Evolutionary conservation across 2,113 vertebrate genomes (phyloP).

Genomic region (Verasper variegatus): DNA sequence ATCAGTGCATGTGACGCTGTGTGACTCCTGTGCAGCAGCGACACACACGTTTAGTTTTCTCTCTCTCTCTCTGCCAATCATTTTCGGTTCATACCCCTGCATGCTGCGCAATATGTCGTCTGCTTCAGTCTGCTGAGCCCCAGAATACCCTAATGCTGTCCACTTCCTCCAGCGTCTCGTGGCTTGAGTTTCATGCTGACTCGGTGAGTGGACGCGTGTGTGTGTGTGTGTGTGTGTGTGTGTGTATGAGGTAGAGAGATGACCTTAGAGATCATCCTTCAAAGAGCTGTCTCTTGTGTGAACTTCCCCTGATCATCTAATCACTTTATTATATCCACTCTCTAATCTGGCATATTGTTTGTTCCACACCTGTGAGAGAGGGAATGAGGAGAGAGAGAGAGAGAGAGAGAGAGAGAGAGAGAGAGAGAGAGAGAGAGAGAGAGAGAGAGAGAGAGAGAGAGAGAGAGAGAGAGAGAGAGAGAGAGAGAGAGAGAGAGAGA

Average conservation of each 20-base stretch:
- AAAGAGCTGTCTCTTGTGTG: slow-evolving; percentile 1
- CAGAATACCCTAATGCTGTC: slow-evolving; percentile 52
- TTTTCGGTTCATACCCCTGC: slow-evolving; percentile 1
- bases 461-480: slow-evolving; percentile 5
- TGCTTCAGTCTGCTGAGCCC: slow-evolving; percentile 62
- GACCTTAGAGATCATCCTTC: not conserved
- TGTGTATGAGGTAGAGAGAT: not conserved
- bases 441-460: not conserved
- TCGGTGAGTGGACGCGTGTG: slow-evolving; percentile 26
- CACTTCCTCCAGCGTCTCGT: slow-evolving; percentile 69
- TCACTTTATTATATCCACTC: not conserved
- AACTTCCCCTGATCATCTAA: not conserved
- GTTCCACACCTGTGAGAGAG: slow-evolving; percentile 28
- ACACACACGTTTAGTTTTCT: too few species aligned
- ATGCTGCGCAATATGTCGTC: slow-evolving; percentile 36
- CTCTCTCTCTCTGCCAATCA: not conserved
- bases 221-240: slow-evolving; percentile 10
- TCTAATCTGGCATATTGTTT: slow-evolving; percentile 43
- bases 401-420: not conserved
- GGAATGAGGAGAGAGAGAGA: not conserved
- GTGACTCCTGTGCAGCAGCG: too few species aligned
- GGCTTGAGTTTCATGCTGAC: slow-evolving; percentile 80
- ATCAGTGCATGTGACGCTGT: too few species aligned
- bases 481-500: not conserved
- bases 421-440: slow-evolving; percentile 13